Conservation (phyloP, 1,140 invertebrate genomes). For the Piezodorus guildinii region DNA sequence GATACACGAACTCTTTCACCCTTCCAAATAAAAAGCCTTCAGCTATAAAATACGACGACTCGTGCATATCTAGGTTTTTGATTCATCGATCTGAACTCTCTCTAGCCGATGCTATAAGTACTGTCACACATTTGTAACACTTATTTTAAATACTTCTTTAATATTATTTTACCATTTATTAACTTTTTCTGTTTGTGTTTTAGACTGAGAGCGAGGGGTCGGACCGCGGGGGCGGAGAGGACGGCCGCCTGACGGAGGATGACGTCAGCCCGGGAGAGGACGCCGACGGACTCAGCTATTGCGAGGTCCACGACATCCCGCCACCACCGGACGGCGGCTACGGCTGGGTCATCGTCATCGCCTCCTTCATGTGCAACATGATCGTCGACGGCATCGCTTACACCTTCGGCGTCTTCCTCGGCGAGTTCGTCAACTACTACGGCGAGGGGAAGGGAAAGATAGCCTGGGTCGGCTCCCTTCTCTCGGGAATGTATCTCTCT, state of each 20-base stretch:
- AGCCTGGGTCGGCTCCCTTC: conserved; percentile 86
- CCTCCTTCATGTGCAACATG: conserved; percentile 95
- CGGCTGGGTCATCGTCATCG: conserved; percentile 90
- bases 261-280: conserved; percentile 58
- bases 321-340: conserved; percentile 76
- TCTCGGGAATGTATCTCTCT: conserved; percentile 87
- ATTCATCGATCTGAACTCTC: too few species aligned
- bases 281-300: conserved; percentile 46
- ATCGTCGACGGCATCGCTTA: conserved; percentile 96
- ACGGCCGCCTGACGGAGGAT: conserved; percentile 43
- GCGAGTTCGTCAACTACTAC: conserved; percentile 69
- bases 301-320: conserved; percentile 62
- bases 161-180: too few species aligned
- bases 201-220: conserved; percentile 66
- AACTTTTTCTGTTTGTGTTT: conserved; percentile 37
- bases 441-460: conserved; percentile 74
- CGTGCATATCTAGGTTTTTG: too few species aligned
- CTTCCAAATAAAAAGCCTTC: too few species aligned
- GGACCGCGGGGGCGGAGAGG: conserved; percentile 63
- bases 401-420: conserved; percentile 81
- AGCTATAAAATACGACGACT: too few species aligned
- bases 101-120: too few species aligned
- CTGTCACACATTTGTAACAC: too few species aligned
- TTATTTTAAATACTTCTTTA: too few species aligned
- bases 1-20: too few species aligned